Evolutionary conservation across 1,140 invertebrate species (phyloP), one percentile per base, ranked within the genome.

Genomic region (Drosophila sproati): DNA sequence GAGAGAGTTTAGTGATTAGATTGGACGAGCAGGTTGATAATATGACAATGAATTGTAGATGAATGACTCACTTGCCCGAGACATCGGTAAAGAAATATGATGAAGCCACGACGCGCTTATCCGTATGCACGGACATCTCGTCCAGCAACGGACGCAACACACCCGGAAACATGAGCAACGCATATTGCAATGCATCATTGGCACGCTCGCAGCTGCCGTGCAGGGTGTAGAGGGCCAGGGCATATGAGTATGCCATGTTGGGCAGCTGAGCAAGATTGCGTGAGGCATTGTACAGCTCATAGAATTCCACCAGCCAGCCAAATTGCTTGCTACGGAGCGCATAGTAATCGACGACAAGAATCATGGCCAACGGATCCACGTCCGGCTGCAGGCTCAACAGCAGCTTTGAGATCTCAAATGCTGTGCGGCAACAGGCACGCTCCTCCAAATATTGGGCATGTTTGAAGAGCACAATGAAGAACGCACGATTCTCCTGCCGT

Each of bases 301-400:
- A 95, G 50, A 96, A 95, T 52, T 97, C 94, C 4, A 96, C 93
- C 0, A 98, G 93, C 96, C 97, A 98, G n/a, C 95, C 93, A 87
- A 96, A 97, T 93, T 98, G 96, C 57, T 95, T 95, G 51, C 96
- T 95, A 68, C 96, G 93, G 39, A 99, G 85, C 0, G 98, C 97
- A 91, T 98, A 97, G 74, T 97, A 97, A 91, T 99, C 98, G 3
- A 99, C 95, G 74, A 96, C 94, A 28, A 98, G 93, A 39, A 97
- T 93, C 6, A 96, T 94, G 31, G 96, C 97, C 66, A 98, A 86
- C 1, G 98, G 98, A 93, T 99, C 98, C 37, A 92, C 94, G 35
- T 96, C 95, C 1, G 97, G 97, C 92, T 98, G 97, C 29, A 98
- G 91, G 48, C 96, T 96, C 37, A 96, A 92, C 32, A 96, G 92